Conservation (phyloP, 2,797 vertebrate genomes). For the Ataeniobius toweri region DNA sequence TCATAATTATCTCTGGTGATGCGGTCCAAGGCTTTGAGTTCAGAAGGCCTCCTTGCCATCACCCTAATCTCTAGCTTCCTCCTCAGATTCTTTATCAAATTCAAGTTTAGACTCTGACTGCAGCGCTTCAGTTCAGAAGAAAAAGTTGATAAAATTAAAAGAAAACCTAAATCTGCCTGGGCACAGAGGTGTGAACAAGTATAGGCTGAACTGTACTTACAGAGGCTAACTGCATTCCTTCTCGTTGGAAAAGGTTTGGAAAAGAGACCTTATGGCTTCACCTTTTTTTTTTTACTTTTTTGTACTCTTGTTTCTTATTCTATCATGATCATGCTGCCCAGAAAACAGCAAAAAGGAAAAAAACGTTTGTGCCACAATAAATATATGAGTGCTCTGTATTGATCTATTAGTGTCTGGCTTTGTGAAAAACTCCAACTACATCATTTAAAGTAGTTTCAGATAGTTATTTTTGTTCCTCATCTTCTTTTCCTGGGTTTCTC, state of each 20-base stretch:
- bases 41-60: not conserved
- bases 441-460: not conserved
- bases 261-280: not conserved
- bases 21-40: not conserved
- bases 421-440: not conserved
- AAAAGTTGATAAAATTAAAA: not conserved
- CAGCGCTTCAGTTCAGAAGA: not conserved
- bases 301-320: not conserved
- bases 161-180: not conserved
- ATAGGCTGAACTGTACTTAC: not conserved
- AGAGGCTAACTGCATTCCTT: conserved; percentile 46
- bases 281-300: not conserved
- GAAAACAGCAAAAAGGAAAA: not conserved
- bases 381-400: not conserved
- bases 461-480: not conserved
- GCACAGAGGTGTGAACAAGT: not conserved
- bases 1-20: not conserved
- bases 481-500: too few relatives aligned
- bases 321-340: not conserved
- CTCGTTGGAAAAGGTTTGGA: not conserved
- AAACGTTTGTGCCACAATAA: not conserved
- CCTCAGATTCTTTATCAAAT: not conserved
- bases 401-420: not conserved
- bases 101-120: not conserved
- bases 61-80: not conserved